Percentiles rank a stretch among this genome's conserved stretches.
Evolutionary conservation across 2,113 vertebrate species (phyloP).

Genomic region (Oreochromis aureus): DNA sequence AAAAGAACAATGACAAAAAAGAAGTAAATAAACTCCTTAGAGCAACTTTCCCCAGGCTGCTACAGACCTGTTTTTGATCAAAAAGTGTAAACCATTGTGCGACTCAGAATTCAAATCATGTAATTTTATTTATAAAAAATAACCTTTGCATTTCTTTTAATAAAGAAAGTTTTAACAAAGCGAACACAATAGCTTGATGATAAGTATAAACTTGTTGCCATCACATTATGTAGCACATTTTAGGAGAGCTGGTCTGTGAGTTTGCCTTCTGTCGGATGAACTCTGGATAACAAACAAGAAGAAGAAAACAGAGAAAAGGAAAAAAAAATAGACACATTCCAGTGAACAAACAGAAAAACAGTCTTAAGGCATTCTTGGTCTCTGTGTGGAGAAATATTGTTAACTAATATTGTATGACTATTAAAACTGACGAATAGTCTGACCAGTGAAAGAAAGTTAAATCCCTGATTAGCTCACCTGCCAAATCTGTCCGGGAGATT

Average conservation of each 20-base stretch:
- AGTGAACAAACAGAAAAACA: not conserved
- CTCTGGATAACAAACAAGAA: constrained; percentile 69
- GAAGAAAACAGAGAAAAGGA: not conserved
- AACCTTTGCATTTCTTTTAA: not conserved
- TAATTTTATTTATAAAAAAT: not conserved
- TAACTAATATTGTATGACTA: not conserved
- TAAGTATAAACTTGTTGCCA: not conserved
- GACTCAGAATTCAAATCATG: not conserved
- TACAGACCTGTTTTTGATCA: not conserved
- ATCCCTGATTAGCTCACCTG: constrained; percentile 69
- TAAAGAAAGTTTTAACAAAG: not conserved
- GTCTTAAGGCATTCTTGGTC: not conserved
- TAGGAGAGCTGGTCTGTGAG: constrained; percentile 64
- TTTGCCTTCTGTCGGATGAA: constrained; percentile 83
- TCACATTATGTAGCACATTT: constrained; percentile 79
- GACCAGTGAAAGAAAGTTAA: not conserved
- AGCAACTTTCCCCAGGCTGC: not conserved
- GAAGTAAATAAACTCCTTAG: accelerated
- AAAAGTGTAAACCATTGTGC: not conserved
- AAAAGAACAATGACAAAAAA: not conserved
- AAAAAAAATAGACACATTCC: not conserved
- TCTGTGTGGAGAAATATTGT: not conserved
- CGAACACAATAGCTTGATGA: not conserved
- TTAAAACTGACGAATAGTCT: not conserved
- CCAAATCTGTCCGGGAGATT: constrained; percentile 80